Evolutionary conservation across 2,113 vertebrate species (phyloP), one percentile per base, ranked within the genome.

Genomic region (Pungitius pungitius): DNA sequence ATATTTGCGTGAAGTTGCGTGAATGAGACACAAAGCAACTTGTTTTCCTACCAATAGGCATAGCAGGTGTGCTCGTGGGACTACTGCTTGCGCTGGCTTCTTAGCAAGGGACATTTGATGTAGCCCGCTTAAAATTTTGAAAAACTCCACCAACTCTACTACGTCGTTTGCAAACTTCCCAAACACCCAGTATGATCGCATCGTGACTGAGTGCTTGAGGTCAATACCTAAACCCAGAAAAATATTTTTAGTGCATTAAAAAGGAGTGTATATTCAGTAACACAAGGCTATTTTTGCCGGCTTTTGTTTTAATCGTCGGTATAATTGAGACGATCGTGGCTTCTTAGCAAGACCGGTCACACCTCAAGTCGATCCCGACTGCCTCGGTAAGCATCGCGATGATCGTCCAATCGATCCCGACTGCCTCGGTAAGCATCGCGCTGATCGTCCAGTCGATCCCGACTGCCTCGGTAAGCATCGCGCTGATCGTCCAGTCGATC

Each of bases 311-410:
- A 26, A 66, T 80, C 20, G 1, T 65, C 51, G 4, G 0, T 12
- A 5, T 77, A 49, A 39, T 73, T 42, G 6, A 78, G 77, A 0
- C 6, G 55, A 30, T 82, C 81, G 0, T 58, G 62, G 1, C 69
- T 75, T 0, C 33, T 6, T 5, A n/a, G n/a, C 33, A 4, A 35
- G 33, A 8, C 33, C 2, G 30, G 30, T 30, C 30, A 5, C 30
- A 30, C 30, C 30, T 86, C 82, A 0, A 81, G 87, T 0, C 54
- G 80, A 54, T 91, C 85, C 0, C 82, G 15, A 13, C 85, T 83
- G 1, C 84, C 78, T 0, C 66, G 6, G 1, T 85, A 69, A 0
- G 27, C 51, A 18, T 81, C 69, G 0, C 52, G 63, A 0, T 20
- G 33, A 18, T 83, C 75, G 15, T 88, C 79, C 12, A 82, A 63